Evolutionary conservation across 2,888 invertebrate genomes (phyloP).

Genomic region (Drosophila atroscutellata): DNA sequence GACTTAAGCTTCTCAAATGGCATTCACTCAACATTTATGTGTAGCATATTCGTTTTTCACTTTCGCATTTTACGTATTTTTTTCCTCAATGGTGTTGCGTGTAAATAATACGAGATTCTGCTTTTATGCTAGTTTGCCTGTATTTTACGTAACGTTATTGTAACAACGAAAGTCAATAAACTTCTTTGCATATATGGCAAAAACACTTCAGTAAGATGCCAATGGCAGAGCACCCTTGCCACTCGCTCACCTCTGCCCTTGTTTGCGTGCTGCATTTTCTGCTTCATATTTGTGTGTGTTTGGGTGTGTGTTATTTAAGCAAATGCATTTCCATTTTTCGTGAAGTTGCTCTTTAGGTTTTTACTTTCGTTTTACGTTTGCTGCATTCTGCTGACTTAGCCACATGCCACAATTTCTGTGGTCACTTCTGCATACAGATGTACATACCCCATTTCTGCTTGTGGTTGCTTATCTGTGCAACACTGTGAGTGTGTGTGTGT

Average conservation of each 20-base stretch:
- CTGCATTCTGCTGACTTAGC: conserved; percentile 22
- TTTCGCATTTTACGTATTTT: neutral
- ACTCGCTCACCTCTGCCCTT: neutral
- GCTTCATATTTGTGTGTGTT: neutral
- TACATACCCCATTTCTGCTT: neutral
- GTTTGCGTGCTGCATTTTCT: conserved; percentile 9
- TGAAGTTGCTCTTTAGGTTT: conserved; percentile 22
- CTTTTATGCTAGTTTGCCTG: neutral
- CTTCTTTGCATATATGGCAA: conserved; percentile 8
- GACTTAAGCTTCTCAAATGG: conserved; percentile 1
- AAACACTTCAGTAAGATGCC: conserved; percentile 6
- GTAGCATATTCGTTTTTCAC: neutral
- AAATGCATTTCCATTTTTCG: conserved; percentile 39
- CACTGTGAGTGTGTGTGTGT: conserved; percentile 9
- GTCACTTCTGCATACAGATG: conserved; percentile 7
- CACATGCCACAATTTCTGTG: conserved; percentile 35
- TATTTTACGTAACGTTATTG: conserved; percentile 17
- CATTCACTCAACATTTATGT: conserved; percentile 1
- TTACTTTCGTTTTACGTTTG: conserved; percentile 38
- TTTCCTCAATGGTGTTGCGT: neutral
- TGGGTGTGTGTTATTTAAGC: conserved; percentile 23
- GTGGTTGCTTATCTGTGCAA: neutral
- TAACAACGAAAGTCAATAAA: conserved; percentile 39
- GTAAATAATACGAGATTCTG: conserved; percentile 10
- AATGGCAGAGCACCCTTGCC: neutral